Conservation (phyloP, 2,797 vertebrate species). For the Sebastes diploproa region DNA sequence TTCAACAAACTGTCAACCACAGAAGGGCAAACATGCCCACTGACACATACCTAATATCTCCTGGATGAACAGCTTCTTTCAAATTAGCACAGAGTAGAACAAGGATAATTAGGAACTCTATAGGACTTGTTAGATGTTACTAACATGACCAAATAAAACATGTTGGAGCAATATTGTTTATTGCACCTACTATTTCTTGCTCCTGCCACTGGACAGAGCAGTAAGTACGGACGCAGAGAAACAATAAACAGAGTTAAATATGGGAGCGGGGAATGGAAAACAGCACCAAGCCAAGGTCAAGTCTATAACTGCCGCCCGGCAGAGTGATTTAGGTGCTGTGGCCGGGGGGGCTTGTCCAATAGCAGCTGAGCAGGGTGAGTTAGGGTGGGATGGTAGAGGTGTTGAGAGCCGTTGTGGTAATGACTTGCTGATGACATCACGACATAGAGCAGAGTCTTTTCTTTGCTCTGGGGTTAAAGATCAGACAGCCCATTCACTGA, state of each 20-base stretch:
- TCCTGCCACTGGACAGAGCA: constrained; percentile 21
- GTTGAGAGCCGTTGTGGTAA: constrained; percentile 76
- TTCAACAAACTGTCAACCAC: constrained; percentile 48
- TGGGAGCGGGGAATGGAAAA: constrained; percentile 61
- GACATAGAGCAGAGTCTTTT: constrained; percentile 77
- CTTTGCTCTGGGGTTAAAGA: constrained; percentile 68
- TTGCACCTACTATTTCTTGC: constrained; percentile 13
- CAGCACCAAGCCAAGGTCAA: constrained; percentile 74
- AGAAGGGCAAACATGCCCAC: constrained; percentile 22
- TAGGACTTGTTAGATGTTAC: background rate
- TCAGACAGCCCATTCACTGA: constrained; percentile 78
- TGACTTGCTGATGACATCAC: constrained; percentile 80
- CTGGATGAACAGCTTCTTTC: constrained; percentile 18
- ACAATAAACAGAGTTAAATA: constrained; percentile 69
- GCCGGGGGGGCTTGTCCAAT: constrained; percentile 52
- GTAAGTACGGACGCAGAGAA: constrained; percentile 33
- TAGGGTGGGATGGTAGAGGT: constrained; percentile 63
- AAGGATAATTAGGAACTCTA: background rate
- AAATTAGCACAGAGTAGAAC: background rate
- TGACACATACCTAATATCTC: constrained; percentile 48
- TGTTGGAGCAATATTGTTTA: constrained; percentile 28
- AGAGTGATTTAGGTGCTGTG: constrained; percentile 68
- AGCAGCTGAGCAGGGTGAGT: constrained; percentile 22
- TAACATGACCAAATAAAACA: constrained; percentile 22
- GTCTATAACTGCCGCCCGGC: constrained; percentile 67